Evolutionary conservation across 1,140 invertebrate species (phyloP), one percentile per base, ranked within the genome.

Genomic region (Trichomalopsis sarcophagae): DNA sequence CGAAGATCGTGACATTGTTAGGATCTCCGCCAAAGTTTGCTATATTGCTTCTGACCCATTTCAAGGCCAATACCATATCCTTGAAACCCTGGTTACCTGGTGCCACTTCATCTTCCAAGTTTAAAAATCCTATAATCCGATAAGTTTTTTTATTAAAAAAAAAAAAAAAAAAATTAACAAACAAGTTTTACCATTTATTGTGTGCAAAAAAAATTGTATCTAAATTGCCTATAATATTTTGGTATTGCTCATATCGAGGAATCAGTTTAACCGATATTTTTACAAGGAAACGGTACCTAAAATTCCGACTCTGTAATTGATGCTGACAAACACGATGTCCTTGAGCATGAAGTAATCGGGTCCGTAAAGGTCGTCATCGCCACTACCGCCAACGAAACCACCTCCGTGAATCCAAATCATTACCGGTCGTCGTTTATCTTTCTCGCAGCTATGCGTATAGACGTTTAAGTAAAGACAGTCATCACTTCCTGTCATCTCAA

Each of bases 381-480:
- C 93, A 33, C 91, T 92, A 0, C 94, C 94, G 27, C 87, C 74
- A 10, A 92, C 82, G 81, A 96, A 95, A 47, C 89, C 94, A 11
- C 96, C 96, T 0, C 95, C 95, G 87, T 96, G 95, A 78, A 94
- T 91, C 91, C 92, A 94, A 0, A 94, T 90, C 91, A 94, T 94
- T 7, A 94, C 93, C 1, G 94, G 90, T 11, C 84, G 87, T 76
- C 84, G 86, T 10, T 7, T 30, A 4, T 14, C 2, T 1, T 30
- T 11, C n/a, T 86, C 85, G 73, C 91, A 87, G 23, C 84, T 44
- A 81, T 95, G 95, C 23, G 96, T 96, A 89, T 96, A 97, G 2
- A 98, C 95, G 90, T 98, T 98, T 17, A 98, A 92, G 89, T 96
- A 96, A 7, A 98, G 94, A 89, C 97, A 98, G 90, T 98, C 97